Evolutionary conservation across 2,113 vertebrate genomes (phyloP).

Genomic region (Dendropsophus ebraccatus): DNA sequence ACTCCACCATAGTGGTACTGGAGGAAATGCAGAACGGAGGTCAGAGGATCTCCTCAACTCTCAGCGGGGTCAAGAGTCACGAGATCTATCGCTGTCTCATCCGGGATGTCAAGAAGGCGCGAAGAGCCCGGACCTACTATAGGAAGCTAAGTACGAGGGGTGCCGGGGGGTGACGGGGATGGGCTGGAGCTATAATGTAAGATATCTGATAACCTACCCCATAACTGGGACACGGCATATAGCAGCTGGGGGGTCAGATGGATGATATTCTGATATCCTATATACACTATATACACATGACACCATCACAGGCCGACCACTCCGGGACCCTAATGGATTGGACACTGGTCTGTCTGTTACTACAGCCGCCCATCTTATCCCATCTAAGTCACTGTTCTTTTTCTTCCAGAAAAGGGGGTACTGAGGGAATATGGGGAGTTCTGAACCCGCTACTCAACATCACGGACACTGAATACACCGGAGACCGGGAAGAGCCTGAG

Average conservation of each 20-base stretch:
- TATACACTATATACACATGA: too few relatives aligned
- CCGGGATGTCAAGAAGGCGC: constrained; percentile 56
- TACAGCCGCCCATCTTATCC: neutral
- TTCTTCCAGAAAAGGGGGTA: constrained; percentile 41
- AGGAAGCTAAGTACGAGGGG: constrained; percentile 40
- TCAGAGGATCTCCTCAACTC: constrained; percentile 60
- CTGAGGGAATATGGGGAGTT: constrained; percentile 50
- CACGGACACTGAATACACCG: neutral
- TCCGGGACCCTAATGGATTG: too few relatives aligned
- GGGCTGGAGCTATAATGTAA: too few relatives aligned
- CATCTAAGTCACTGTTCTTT: neutral
- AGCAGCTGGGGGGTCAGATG: too few relatives aligned
- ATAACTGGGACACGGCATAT: too few relatives aligned
- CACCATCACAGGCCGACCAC: too few relatives aligned
- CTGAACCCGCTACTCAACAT: neutral
- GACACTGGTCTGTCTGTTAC: too few relatives aligned
- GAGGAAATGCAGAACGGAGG: constrained; percentile 63
- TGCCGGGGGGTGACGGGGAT: too few relatives aligned
- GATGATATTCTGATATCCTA: too few relatives aligned
- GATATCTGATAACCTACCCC: too few relatives aligned
- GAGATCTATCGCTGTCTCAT: constrained; percentile 61
- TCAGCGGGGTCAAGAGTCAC: constrained; percentile 62
- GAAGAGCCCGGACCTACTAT: constrained; percentile 14
- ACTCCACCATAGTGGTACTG: constrained; percentile 57
- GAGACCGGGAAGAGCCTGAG: neutral